Conservation (phyloP, 2,113 vertebrate species). For the Salvelinus namaycush region DNA sequence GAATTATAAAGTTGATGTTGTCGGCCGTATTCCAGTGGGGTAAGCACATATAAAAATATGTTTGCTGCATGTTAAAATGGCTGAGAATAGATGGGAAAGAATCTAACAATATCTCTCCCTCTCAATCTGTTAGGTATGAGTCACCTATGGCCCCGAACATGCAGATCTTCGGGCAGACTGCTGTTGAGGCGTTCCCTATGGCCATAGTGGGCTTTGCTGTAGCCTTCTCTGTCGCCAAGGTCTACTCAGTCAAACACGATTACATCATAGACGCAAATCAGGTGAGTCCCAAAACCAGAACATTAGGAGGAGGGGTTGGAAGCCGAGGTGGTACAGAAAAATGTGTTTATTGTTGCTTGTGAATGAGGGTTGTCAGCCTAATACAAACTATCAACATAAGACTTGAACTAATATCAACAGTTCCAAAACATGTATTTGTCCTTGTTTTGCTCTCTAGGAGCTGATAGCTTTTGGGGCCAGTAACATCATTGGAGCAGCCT, state of each 20-base stretch:
- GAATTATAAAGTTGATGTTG: constrained; percentile 74
- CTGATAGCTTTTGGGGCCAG: constrained; percentile 90
- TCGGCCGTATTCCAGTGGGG: constrained; percentile 84
- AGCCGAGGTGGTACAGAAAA: not conserved
- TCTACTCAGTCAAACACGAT: constrained; percentile 92
- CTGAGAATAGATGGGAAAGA: not conserved
- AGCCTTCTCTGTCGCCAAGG: constrained; percentile 90
- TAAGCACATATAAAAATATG: constrained; percentile 61
- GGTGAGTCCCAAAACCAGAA: constrained; percentile 61
- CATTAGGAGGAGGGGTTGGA: not conserved
- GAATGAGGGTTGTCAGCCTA: no score
- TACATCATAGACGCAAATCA: constrained; percentile 90
- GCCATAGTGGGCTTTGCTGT: constrained; percentile 91
- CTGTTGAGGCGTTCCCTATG: constrained; percentile 83
- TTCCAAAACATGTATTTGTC: no score
- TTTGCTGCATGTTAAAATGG: not conserved
- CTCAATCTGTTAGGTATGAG: constrained; percentile 79
- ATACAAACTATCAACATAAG: no score
- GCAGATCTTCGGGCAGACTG: constrained; percentile 71
- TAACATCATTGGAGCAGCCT: constrained; percentile 89
- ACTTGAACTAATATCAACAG: not conserved
- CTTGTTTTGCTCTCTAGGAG: constrained; percentile 73
- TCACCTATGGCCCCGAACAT: constrained; percentile 74
- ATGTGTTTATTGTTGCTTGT: not conserved
- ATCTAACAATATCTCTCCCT: not conserved